Conservation (phyloP, 2,797 vertebrate genomes). For the Lepidocolaptes lacrymiger region DNA sequence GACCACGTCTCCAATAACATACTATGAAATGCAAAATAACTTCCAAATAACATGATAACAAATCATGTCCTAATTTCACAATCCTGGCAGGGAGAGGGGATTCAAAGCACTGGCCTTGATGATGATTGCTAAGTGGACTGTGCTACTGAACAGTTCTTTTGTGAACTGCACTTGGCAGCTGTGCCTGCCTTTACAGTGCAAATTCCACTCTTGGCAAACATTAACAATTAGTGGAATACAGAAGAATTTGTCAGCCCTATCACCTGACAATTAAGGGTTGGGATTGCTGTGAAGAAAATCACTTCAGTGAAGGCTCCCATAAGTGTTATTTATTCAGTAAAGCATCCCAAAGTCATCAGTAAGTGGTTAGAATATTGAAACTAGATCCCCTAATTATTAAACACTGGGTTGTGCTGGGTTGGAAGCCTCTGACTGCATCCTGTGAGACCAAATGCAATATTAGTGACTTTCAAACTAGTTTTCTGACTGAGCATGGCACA, state of each 20-base stretch:
- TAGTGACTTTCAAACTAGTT: not conserved
- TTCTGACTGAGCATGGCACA: not conserved
- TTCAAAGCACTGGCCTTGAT: not conserved
- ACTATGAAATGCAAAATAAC: no score
- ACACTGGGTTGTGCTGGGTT: not conserved
- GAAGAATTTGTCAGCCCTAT: not conserved
- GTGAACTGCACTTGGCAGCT: not conserved
- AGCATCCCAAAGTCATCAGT: not conserved
- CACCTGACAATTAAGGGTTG: not conserved
- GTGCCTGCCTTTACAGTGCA: not conserved
- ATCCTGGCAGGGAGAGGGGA: not conserved
- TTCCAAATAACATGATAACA: no score
- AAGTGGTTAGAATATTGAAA: not conserved
- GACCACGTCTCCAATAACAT: no score
- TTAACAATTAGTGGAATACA: not conserved
- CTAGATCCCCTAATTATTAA: not conserved
- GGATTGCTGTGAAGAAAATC: not conserved
- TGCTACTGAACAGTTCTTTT: not conserved
- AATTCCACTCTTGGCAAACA: conserved; percentile 32
- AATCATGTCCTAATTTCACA: no score
- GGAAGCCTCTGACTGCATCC: not conserved
- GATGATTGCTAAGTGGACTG: not conserved
- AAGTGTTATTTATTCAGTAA: not conserved
- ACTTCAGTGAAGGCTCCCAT: not conserved
- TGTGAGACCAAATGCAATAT: rapidly evolving